Percentiles rank a stretch among this genome's conserved stretches.
Evolutionary conservation across 2,113 vertebrate genomes (phyloP).

Genomic region (Galbula dea): DNA sequence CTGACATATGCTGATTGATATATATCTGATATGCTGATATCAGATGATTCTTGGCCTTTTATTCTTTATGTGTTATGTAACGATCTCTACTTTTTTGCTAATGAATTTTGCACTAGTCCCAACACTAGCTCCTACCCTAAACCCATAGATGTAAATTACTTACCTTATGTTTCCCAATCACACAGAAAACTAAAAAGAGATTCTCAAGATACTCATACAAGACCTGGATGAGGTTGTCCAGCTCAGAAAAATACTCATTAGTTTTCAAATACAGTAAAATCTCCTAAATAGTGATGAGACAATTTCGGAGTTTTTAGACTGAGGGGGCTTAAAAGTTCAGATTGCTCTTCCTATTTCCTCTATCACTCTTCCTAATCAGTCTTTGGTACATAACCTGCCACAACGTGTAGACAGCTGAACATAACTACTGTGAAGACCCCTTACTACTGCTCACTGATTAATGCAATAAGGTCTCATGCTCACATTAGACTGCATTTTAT

Average conservation of each 20-base stretch:
- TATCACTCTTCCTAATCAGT: not conserved
- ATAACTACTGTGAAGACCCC: not conserved
- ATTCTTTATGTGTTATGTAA: not conserved
- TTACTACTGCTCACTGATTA: not conserved
- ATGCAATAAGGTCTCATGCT: not conserved
- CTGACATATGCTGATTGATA: too few relatives aligned
- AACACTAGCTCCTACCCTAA: not conserved
- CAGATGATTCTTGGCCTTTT: conserved; percentile 7
- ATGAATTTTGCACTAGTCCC: not conserved
- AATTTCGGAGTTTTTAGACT: not conserved
- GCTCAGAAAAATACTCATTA: not conserved
- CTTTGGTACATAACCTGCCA: not conserved
- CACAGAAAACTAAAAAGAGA: not conserved
- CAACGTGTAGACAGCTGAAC: not conserved
- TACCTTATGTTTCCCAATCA: not conserved
- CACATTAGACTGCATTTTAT: not conserved
- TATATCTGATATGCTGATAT: too few relatives aligned
- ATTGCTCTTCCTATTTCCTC: not conserved
- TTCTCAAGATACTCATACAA: not conserved
- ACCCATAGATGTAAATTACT: not conserved
- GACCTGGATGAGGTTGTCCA: not conserved
- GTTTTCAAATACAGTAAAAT: not conserved
- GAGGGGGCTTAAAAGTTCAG: not conserved
- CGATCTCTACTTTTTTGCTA: not conserved
- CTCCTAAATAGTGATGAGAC: not conserved